Percentiles rank a stretch among this genome's conserved stretches.
phyloP scores from a whole-genome alignment of 2,888 invertebrate species.

The Bellardia pandia region DNA sequence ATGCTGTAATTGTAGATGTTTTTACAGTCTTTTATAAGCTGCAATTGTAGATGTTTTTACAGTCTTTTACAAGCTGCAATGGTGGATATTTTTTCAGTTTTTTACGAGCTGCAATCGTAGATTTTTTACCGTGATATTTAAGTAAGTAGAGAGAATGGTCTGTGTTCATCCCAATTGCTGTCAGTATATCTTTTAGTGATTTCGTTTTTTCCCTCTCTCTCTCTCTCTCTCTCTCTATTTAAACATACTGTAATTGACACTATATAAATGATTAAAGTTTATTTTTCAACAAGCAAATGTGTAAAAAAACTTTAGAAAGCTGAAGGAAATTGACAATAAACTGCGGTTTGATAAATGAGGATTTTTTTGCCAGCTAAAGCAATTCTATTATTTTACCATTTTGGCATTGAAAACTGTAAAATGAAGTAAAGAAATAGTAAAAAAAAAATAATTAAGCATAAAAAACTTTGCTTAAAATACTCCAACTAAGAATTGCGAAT shows the following conservation, averaged over 20 bases:
- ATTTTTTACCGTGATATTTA: no score
- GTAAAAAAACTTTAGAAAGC: not conserved
- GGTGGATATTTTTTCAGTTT: no score
- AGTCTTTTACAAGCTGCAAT: no score
- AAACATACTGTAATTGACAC: conserved; percentile 66
- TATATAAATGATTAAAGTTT: conserved; percentile 65
- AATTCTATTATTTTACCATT: not conserved
- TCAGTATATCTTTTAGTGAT: not conserved
- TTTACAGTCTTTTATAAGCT: no score
- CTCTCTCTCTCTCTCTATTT: not conserved
- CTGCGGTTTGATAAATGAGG: conserved; percentile 62
- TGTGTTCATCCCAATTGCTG: conserved; percentile 11
- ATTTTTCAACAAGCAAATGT: conserved; percentile 44
- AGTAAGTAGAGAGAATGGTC: not conserved
- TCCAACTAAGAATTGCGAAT: not conserved
- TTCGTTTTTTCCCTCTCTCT: not conserved
- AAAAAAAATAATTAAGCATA: not conserved
- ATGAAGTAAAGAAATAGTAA: not conserved
- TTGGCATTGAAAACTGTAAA: not conserved
- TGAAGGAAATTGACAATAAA: conserved; percentile 57
- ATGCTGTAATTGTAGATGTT: no score
- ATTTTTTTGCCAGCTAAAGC: not conserved
- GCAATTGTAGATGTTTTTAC: no score
- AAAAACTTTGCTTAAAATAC: not conserved
- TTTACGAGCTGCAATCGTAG: no score